Conservation (phyloP, 2,888 invertebrate species). For the Chaetogeoica ovagalla region DNA sequence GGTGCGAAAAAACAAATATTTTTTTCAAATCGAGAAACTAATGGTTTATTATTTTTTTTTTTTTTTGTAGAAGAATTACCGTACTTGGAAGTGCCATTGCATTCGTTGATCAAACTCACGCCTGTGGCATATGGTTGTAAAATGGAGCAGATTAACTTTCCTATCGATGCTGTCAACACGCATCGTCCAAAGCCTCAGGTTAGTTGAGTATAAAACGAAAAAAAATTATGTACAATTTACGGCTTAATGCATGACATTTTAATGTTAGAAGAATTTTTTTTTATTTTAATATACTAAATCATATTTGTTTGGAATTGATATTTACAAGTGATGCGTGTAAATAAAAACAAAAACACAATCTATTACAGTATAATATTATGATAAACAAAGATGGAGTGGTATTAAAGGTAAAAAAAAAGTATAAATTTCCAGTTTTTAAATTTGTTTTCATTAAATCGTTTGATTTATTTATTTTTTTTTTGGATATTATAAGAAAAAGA, state of each 20-base stretch:
- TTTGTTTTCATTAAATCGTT: neutral
- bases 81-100: slow-evolving; percentile 86
- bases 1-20: slow-evolving; percentile 63
- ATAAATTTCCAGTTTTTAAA: neutral
- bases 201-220: slow-evolving; percentile 56
- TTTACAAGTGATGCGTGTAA: slow-evolving; percentile 1
- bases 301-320: slow-evolving; percentile 9
- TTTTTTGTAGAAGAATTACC: slow-evolving; percentile 77
- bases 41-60: neutral
- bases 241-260: slow-evolving; percentile 10
- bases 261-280: neutral
- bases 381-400: neutral
- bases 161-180: slow-evolving; percentile 93
- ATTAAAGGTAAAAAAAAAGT: neutral
- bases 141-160: slow-evolving; percentile 88
- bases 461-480: neutral
- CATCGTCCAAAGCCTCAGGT: slow-evolving; percentile 89
- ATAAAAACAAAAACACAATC: slow-evolving; percentile 10
- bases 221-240: slow-evolving; percentile 3
- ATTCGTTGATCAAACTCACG: slow-evolving; percentile 94
- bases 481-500: too few relatives aligned
- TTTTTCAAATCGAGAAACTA: neutral
- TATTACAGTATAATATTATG: neutral
- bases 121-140: slow-evolving; percentile 98
- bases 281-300: neutral